Evolutionary conservation across 2,888 invertebrate species (phyloP), one percentile per base, ranked within the genome.

Genomic region (Caradrina clavipalpis): DNA sequence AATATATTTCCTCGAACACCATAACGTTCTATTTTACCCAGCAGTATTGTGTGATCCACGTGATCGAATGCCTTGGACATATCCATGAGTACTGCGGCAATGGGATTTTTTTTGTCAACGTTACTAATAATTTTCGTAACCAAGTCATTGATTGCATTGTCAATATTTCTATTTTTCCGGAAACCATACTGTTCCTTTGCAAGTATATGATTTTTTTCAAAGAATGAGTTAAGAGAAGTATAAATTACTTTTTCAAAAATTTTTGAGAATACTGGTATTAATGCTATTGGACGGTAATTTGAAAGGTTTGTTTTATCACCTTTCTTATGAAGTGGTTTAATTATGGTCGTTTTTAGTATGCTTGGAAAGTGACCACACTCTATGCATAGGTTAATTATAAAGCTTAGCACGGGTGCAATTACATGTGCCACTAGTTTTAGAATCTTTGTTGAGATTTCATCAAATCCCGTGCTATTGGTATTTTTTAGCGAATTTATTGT

Each of bases 241-340:
- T 31, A 31, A 31, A 31, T 31, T 31, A 31, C 31, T 31, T 31
- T 31, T 31, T 31, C 31, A 31, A 31, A 31, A 31, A 31, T 31
- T 31, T 31, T 31, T 31, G 31, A 31, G 2, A 31, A 31, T 31
- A 31, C 6, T 31, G 31, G 31, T 31, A 31, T 31, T 31, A 31
- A 31, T 31, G 31, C 31, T 31, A 31, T 31, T 31, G 31, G 31
- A 31, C 31, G 31, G 31, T 31, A 31, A 31, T 31, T 31, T 5
- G 31, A 31, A 31, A 31, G 31, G 31, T 31, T 31, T 31, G 42
- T 45, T 61, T 42, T 61, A 22, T 61, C 61, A n/a, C 51, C 61
- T 53, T 61, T 61, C 17, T 61, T 61, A 51, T 35, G 50, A 13
- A 60, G 35, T n/a, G 59, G 50, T 50, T 56, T 56, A n/a, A 39